A percentile compares a stretch with the other conserved stretches of the same genome.
Evolutionary conservation across 2,888 invertebrate species (phyloP).

Genomic region (Augiades crinisus): DNA sequence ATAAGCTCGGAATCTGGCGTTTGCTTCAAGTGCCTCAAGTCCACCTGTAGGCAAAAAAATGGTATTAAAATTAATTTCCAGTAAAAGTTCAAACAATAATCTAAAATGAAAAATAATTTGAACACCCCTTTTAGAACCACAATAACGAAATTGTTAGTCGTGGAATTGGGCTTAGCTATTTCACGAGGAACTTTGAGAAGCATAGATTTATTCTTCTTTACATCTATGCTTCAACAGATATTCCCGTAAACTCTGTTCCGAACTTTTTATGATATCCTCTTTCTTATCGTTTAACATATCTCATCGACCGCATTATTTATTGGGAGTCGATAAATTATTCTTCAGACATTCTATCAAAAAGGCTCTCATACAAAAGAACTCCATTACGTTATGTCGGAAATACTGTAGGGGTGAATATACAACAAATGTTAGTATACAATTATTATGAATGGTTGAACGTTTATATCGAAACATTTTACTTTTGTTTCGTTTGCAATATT

Average conservation of each 20-base stretch:
- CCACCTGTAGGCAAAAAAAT: slow-evolving; percentile 84
- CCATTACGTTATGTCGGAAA: slow-evolving; percentile 45
- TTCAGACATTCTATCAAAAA: slow-evolving; percentile 44
- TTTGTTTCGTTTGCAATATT: slow-evolving; percentile 5
- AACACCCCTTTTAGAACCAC: slow-evolving; percentile 54
- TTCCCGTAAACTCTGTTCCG: slow-evolving; percentile 49
- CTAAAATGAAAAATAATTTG: slow-evolving; percentile 36
- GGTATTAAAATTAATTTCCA: too few species aligned
- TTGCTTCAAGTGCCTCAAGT: slow-evolving; percentile 93
- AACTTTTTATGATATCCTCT: slow-evolving; percentile 41
- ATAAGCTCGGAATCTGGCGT: slow-evolving; percentile 93
- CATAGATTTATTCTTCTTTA: slow-evolving; percentile 68
- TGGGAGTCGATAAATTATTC: slow-evolving; percentile 52
- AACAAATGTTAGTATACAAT: slow-evolving; percentile 16
- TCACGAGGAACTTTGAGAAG: slow-evolving; percentile 59
- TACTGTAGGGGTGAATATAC: slow-evolving; percentile 36
- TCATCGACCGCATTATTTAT: slow-evolving; percentile 53
- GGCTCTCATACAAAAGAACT: slow-evolving; percentile 45
- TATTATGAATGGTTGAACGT: slow-evolving; percentile 9
- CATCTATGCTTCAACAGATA: slow-evolving; percentile 50
- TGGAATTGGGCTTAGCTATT: slow-evolving; percentile 51
- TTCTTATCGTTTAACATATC: slow-evolving; percentile 38
- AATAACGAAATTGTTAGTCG: slow-evolving; percentile 56
- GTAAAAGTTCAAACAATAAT: slow-evolving; percentile 35
- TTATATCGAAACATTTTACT: slow-evolving; percentile 16